These are phyloP conservation scores for Cyclophora albipunctata DNA, from an alignment of 2,888 invertebrate species.

Conservation along the genomic window DNA sequence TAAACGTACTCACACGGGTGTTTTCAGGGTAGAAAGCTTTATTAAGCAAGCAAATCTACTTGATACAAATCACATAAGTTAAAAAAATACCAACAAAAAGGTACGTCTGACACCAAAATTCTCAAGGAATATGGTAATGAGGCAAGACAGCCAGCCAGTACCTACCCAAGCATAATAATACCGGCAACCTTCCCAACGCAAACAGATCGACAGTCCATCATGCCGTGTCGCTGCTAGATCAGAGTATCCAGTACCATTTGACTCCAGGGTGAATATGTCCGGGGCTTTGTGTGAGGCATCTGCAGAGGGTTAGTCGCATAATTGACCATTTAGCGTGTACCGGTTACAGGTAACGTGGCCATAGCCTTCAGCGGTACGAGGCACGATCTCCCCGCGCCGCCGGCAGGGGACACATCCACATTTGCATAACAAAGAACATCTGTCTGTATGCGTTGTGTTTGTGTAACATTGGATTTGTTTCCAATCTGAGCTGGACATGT, in stretches of 20 bases:
- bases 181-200: no score
- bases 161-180: no score
- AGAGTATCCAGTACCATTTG: slow-evolving; percentile 10
- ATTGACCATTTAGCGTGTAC: slow-evolving; percentile 61
- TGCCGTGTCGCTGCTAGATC: no score
- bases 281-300: slow-evolving; percentile 31
- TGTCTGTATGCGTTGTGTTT: slow-evolving; percentile 30
- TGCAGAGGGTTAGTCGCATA: slow-evolving; percentile 39
- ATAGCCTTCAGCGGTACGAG: slow-evolving; percentile 55
- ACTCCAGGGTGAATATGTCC: slow-evolving; percentile 29
- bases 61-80: no score
- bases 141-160: no score
- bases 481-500: slow-evolving; percentile 6
- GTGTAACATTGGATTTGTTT: slow-evolving; percentile 41
- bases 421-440: slow-evolving; percentile 63
- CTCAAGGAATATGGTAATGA: no score
- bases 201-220: no score
- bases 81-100: no score
- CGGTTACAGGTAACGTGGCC: slow-evolving; percentile 50
- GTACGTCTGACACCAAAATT: no score
- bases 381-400: slow-evolving; percentile 15
- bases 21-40: no score
- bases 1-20: no score
- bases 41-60: no score
- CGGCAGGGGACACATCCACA: slow-evolving; percentile 38